phyloP scores from a whole-genome alignment of 2,113 vertebrate genomes.

The Microcebus jonahi region DNA sequence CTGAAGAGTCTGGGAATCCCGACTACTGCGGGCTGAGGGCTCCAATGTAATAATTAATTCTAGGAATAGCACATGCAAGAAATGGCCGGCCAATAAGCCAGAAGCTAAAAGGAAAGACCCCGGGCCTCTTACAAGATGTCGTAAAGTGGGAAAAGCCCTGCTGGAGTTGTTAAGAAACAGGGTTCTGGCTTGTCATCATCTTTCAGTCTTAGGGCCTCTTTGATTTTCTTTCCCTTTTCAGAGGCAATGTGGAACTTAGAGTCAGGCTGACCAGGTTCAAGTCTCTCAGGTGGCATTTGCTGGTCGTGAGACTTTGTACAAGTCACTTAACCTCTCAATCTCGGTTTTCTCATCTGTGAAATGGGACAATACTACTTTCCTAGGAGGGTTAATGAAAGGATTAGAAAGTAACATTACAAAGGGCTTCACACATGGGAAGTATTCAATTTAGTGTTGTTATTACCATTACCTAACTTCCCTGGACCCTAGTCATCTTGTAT shows the following conservation, averaged over 20 bases:
- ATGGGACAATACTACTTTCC: not conserved
- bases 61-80: not conserved
- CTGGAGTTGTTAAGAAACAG: not conserved
- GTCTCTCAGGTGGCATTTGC: not conserved
- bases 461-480: not conserved
- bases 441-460: not conserved
- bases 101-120: not conserved
- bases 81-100: not conserved
- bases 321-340: not conserved
- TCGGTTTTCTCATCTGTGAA: constrained; percentile 14
- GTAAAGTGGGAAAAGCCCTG: not conserved
- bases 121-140: not conserved
- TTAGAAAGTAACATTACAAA: not conserved
- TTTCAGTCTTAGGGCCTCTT: not conserved
- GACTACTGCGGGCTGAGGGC: not conserved
- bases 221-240: not conserved
- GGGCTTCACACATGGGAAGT: not conserved
- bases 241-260: not conserved
- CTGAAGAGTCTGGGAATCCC: constrained; percentile 60
- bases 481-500: not conserved
- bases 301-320: not conserved
- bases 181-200: not conserved
- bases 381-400: not conserved
- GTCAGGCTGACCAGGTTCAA: not conserved
- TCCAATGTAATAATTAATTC: not conserved